A percentile compares a stretch with the other conserved stretches of the same genome.
These are phyloP conservation scores for Molothrus ater DNA, from an alignment of 2,797 vertebrate genomes.

Conservation along the genomic window DNA sequence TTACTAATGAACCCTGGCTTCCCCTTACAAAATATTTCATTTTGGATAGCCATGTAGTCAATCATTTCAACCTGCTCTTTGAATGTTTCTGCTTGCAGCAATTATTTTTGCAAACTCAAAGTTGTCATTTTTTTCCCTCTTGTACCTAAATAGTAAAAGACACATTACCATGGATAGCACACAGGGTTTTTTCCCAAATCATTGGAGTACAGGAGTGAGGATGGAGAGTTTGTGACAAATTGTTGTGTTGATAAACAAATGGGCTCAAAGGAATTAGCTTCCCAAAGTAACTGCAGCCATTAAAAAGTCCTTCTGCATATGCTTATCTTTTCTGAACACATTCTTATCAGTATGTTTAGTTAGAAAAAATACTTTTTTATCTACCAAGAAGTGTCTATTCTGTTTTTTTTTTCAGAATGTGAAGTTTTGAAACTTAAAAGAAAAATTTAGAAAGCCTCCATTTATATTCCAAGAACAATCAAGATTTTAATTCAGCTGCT, in stretches of 20 bases:
- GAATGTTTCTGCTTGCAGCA: neutral
- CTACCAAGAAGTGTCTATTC: neutral
- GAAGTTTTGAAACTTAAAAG: neutral
- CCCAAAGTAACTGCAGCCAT: neutral
- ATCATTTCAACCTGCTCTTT: neutral
- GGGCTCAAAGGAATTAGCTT: neutral
- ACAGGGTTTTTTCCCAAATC: neutral
- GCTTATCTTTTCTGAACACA: neutral
- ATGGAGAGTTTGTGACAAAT: neutral
- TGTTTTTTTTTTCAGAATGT: neutral
- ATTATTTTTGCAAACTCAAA: neutral
- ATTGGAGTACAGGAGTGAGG: neutral
- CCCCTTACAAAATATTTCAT: neutral
- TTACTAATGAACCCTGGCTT: neutral
- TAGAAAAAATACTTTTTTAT: neutral
- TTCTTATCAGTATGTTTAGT: neutral
- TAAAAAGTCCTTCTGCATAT: neutral
- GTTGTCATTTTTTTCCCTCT: neutral
- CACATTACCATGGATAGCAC: neutral
- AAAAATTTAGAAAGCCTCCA: rapidly evolving
- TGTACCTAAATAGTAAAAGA: neutral
- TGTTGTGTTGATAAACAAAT: neutral
- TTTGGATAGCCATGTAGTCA: neutral
- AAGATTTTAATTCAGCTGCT: neutral
- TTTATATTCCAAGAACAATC: neutral